Conservation (phyloP, 2,888 invertebrate genomes). For the Altica lythri region DNA sequence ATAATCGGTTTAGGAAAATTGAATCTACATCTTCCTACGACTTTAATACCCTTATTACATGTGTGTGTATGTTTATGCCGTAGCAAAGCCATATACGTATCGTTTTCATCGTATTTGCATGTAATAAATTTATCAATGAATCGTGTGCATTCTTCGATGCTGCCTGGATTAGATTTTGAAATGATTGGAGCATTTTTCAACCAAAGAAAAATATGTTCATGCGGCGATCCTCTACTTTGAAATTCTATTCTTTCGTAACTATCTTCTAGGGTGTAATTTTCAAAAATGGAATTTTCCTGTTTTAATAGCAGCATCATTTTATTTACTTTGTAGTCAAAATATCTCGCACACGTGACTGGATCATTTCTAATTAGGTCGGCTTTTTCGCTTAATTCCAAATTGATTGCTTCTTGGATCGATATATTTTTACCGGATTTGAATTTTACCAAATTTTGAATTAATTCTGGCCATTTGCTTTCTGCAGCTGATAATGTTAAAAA, state of each 20-base stretch:
- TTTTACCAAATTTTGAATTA: conserved; percentile 47
- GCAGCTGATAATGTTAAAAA: conserved; percentile 54
- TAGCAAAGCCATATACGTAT: background rate
- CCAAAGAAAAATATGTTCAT: conserved; percentile 30
- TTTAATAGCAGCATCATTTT: conserved; percentile 41
- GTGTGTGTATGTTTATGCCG: background rate
- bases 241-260: conserved; percentile 51
- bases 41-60: background rate
- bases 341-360: conserved; percentile 33
- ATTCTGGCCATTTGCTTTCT: conserved; percentile 51
- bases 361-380: conserved; percentile 23
- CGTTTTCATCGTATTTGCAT: background rate
- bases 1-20: background rate
- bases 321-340: conserved; percentile 48
- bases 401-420: conserved; percentile 28
- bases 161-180: background rate
- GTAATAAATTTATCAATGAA: background rate
- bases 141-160: background rate
- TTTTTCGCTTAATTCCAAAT: conserved; percentile 21
- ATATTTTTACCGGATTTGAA: conserved; percentile 18
- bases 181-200: conserved; percentile 4
- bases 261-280: conserved; percentile 43
- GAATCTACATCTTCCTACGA: background rate
- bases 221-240: conserved; percentile 50
- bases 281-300: conserved; percentile 46